These are phyloP conservation scores for Oenanthe oenanthe DNA, from an alignment of 2,113 vertebrate genomes.

Conservation along the genomic window DNA sequence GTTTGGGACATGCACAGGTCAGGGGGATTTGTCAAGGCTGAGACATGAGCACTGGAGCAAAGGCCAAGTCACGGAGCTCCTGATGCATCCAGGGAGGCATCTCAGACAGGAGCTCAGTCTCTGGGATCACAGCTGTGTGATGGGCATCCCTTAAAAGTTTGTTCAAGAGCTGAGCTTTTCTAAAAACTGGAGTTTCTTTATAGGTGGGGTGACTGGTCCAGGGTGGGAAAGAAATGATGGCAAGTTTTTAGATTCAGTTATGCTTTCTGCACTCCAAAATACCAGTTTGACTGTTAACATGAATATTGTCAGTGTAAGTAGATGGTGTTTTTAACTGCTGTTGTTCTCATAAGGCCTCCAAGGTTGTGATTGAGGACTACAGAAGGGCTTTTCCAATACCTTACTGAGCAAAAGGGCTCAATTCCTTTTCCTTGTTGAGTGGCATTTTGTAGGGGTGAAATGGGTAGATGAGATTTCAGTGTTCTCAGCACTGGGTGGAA, in stretches of 20 bases:
- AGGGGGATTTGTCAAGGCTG: background rate
- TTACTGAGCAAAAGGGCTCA: background rate
- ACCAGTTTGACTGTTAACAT: background rate
- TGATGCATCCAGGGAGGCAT: background rate
- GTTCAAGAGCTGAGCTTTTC: background rate
- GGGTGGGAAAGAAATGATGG: background rate
- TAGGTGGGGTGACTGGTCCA: background rate
- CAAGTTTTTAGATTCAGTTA: background rate
- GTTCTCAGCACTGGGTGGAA: background rate
- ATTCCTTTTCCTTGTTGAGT: background rate
- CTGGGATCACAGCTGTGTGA: background rate
- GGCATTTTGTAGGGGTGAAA: background rate
- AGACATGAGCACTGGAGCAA: background rate
- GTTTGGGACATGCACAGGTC: background rate
- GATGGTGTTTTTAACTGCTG: background rate
- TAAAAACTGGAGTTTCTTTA: background rate
- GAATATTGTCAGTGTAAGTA: background rate
- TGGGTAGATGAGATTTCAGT: background rate
- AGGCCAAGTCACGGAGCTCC: background rate
- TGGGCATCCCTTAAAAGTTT: background rate
- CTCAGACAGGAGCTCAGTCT: background rate
- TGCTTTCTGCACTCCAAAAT: background rate
- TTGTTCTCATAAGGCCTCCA: background rate
- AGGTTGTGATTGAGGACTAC: background rate
- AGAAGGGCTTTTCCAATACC: background rate